These are phyloP conservation scores for Phenganax subtilis DNA, from an alignment of 92 coral and sea anemone genomes.

Conservation along the genomic window DNA sequence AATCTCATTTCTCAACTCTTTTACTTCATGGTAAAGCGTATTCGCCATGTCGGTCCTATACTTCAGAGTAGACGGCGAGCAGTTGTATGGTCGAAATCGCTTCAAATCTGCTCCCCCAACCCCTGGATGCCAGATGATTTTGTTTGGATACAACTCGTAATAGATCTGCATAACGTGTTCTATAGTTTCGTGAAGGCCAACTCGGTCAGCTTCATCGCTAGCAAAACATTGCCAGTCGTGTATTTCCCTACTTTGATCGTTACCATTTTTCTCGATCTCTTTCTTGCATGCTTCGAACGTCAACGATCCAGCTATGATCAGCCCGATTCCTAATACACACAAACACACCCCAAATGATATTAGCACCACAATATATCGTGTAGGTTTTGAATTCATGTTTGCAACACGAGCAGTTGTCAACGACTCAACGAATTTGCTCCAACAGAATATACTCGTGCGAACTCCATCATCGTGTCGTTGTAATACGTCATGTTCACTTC, in stretches of 20 bases:
- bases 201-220: conserved; percentile 61
- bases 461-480: too few species aligned
- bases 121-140: conserved; percentile 61
- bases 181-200: conserved; percentile 57
- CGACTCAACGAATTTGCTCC: background rate
- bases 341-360: conserved; percentile 48
- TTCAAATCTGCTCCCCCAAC: conserved; percentile 43
- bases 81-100: conserved; percentile 80
- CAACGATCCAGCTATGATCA: conserved; percentile 53
- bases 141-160: conserved; percentile 70
- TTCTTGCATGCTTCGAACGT: conserved; percentile 4
- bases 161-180: conserved; percentile 62
- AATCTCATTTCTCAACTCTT: conserved; percentile 21
- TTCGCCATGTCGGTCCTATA: conserved; percentile 64
- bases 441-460: background rate
- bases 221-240: conserved; percentile 13
- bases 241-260: background rate
- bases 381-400: background rate
- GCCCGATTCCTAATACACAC: conserved; percentile 56
- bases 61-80: conserved; percentile 75
- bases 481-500: conserved; percentile 18
- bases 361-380: conserved; percentile 22
- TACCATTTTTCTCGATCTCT: background rate
- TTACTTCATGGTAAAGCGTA: conserved; percentile 47
- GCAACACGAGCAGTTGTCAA: background rate